Evolutionary conservation across 2,888 invertebrate species (phyloP).

Genomic region (Fragum sueziense): DNA sequence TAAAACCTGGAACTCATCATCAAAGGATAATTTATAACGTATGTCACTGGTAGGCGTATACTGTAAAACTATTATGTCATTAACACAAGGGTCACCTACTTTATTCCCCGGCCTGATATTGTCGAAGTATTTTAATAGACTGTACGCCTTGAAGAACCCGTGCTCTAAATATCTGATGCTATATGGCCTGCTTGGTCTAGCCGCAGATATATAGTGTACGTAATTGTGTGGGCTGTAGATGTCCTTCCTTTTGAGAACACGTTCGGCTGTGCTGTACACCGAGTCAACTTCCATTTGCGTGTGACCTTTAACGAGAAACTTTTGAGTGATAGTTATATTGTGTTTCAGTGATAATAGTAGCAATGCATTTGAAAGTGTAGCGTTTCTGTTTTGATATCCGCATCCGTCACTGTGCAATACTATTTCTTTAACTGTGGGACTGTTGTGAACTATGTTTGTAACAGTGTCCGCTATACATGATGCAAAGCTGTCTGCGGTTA

Average conservation of each 20-base stretch:
- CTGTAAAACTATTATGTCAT: slow-evolving; percentile 30
- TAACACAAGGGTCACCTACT: slow-evolving; percentile 43
- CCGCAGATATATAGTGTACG: slow-evolving; percentile 34
- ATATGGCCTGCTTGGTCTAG: slow-evolving; percentile 30
- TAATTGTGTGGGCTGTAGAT: slow-evolving; percentile 46
- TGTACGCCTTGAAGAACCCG: slow-evolving; percentile 33
- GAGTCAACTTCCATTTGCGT: slow-evolving; percentile 54
- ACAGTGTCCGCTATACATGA: slow-evolving; percentile 34
- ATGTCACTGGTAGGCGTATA: background rate
- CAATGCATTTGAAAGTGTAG: slow-evolving; percentile 36
- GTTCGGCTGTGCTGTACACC: slow-evolving; percentile 57
- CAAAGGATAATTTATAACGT: background rate
- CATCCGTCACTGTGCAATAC: slow-evolving; percentile 49
- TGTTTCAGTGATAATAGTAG: slow-evolving; percentile 18
- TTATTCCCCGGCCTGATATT: slow-evolving; percentile 40
- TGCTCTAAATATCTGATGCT: slow-evolving; percentile 29
- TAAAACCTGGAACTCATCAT: background rate
- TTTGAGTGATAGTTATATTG: slow-evolving; percentile 29
- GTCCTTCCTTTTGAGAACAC: slow-evolving; percentile 27
- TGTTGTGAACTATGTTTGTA: background rate
- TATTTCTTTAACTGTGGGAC: slow-evolving; percentile 15
- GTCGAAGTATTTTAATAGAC: slow-evolving; percentile 27
- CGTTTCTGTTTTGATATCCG: slow-evolving; percentile 42
- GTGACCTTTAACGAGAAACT: slow-evolving; percentile 49
- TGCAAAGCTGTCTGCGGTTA: slow-evolving; percentile 31